A percentile compares a stretch with the other conserved stretches of the same genome.
Conservation (phyloP, 2,113 vertebrate species). For the Nesoenas mayeri region DNA sequence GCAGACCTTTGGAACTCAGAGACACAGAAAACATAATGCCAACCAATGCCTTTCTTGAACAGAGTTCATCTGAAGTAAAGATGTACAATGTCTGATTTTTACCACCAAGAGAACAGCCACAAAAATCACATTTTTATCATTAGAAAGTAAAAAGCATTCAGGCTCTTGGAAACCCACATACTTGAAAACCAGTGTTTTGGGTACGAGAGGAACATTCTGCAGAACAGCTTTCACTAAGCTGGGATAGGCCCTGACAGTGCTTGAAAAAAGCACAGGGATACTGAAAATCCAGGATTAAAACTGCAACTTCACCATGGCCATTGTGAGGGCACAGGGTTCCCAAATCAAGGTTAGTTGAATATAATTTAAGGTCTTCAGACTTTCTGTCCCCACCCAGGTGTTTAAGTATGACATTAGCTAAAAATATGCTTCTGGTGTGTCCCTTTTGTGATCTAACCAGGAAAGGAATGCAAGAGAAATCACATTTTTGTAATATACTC, state of each 20-base stretch:
- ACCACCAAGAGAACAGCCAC: neutral
- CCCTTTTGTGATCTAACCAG: neutral
- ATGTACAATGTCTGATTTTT: neutral
- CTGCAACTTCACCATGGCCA: neutral
- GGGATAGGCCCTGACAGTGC: neutral
- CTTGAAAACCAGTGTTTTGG: neutral
- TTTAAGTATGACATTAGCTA: neutral
- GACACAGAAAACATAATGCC: neutral
- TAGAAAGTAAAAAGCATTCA: neutral
- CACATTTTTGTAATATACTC: neutral
- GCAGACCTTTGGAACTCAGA: conserved; percentile 10
- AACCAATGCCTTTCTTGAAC: neutral
- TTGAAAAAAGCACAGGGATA: neutral
- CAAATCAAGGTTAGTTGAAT: neutral
- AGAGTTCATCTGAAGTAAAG: conserved; percentile 18
- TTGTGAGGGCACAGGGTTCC: neutral
- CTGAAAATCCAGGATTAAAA: neutral
- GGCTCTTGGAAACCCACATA: neutral
- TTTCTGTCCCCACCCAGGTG: neutral
- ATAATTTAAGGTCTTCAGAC: neutral
- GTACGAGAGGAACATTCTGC: neutral
- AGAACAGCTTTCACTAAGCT: neutral
- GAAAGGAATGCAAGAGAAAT: neutral
- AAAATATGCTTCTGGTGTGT: neutral
- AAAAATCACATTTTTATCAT: neutral